These are phyloP conservation scores for Penaeus japonicus DNA, from an alignment of 1,140 invertebrate genomes.

Conservation along the genomic window DNA sequence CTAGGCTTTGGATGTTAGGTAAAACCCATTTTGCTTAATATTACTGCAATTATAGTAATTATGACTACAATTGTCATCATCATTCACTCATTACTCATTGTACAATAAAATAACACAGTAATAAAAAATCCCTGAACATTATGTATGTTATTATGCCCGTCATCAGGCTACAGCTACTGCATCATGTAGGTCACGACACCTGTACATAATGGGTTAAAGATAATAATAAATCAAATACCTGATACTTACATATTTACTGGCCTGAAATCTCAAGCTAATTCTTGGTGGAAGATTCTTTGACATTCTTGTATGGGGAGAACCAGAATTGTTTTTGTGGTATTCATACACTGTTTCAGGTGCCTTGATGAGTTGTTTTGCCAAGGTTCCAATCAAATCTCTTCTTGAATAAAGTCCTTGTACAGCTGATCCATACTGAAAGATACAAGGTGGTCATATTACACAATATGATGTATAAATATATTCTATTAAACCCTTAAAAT, in stretches of 20 bases:
- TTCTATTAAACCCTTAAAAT: background rate
- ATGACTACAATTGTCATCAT: no score
- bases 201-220: no score
- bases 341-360: conserved; percentile 71
- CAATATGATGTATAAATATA: background rate
- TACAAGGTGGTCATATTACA: background rate
- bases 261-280: conserved; percentile 74
- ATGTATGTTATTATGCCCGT: background rate
- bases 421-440: conserved; percentile 69
- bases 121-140: no score
- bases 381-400: conserved; percentile 71
- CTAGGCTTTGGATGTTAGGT: no score
- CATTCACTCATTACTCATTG: no score
- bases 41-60: no score
- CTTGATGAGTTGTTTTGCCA: conserved; percentile 72
- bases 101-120: no score
- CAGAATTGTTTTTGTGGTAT: conserved; percentile 69
- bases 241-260: conserved; percentile 69
- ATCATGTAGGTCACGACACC: no score
- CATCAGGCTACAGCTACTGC: background rate
- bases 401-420: conserved; percentile 72
- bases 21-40: no score
- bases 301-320: conserved; percentile 68
- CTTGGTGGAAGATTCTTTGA: conserved; percentile 72
- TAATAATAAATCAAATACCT: background rate